These are phyloP conservation scores for Yponomeuta malinellus DNA, from an alignment of 2,888 invertebrate genomes.

Conservation along the genomic window DNA sequence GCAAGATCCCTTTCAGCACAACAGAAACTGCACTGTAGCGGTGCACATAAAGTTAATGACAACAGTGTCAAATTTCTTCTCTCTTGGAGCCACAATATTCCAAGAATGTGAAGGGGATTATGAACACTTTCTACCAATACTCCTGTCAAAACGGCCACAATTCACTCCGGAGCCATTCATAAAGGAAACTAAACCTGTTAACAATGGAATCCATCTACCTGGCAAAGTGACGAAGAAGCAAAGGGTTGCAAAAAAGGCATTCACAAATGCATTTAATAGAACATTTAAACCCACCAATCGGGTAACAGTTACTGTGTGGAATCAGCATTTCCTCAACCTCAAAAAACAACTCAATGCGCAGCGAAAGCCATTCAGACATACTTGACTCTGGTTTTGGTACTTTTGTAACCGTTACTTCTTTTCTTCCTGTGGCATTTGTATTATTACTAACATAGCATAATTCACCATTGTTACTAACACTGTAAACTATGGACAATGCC, in stretches of 20 bases:
- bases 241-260: neutral
- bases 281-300: neutral
- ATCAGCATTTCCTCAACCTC: neutral
- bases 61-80: neutral
- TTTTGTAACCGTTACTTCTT: neutral
- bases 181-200: neutral
- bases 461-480: too few species aligned
- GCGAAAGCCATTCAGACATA: neutral
- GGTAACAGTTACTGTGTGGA: neutral
- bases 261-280: too few species aligned
- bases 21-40: slow-evolving; percentile 28
- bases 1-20: slow-evolving; percentile 34
- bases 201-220: neutral
- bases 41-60: slow-evolving; percentile 24
- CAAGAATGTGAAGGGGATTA: slow-evolving; percentile 16
- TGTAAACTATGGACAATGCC: too few species aligned
- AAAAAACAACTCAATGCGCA: neutral
- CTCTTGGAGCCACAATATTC: slow-evolving; percentile 21
- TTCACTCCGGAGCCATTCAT: neutral
- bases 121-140: neutral
- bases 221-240: slow-evolving; percentile 18
- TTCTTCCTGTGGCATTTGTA: too few species aligned
- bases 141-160: neutral
- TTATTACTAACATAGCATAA: too few species aligned
- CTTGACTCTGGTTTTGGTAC: neutral